These are phyloP conservation scores for Enteromius unitaeniatus DNA, from an alignment of 2,797 vertebrate species.

Conservation along the genomic window DNA sequence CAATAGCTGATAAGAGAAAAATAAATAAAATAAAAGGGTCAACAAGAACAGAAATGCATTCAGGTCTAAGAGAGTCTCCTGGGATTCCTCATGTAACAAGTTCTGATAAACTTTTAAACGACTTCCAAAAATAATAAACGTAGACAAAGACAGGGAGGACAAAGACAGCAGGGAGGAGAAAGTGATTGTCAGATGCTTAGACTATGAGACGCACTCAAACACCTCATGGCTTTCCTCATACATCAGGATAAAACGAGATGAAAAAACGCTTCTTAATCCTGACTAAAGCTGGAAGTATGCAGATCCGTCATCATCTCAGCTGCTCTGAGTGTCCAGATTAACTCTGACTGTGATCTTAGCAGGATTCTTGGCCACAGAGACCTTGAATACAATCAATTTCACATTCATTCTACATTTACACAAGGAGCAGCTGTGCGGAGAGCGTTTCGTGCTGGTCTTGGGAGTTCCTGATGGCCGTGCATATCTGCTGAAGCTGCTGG, in stretches of 20 bases:
- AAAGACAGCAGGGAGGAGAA: constrained; percentile 4
- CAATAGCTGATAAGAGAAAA: background rate
- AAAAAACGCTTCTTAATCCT: constrained; percentile 40
- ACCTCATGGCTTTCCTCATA: constrained; percentile 8
- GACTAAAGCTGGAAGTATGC: constrained; percentile 40
- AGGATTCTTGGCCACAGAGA: constrained; percentile 59
- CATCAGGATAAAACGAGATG: constrained; percentile 8
- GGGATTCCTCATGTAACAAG: background rate
- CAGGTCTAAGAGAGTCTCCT: background rate
- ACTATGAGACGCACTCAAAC: background rate
- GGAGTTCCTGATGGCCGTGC: constrained; percentile 63
- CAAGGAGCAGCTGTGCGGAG: constrained; percentile 15
- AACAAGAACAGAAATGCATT: background rate
- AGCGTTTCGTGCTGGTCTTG: constrained; percentile 34
- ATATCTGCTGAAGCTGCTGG: constrained; percentile 57
- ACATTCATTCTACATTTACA: constrained; percentile 32
- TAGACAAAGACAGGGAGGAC: background rate
- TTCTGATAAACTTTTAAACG: background rate
- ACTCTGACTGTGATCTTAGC: constrained; percentile 58
- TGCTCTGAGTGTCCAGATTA: constrained; percentile 38
- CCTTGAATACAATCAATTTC: constrained; percentile 56
- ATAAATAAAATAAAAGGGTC: background rate
- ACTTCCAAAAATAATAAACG: background rate
- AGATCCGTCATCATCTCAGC: constrained; percentile 41
- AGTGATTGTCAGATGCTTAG: background rate